A percentile compares a stretch with the other conserved stretches of the same genome.
Evolutionary conservation across 2,888 invertebrate species (phyloP).

Genomic region (Ferdinandea cuprea): DNA sequence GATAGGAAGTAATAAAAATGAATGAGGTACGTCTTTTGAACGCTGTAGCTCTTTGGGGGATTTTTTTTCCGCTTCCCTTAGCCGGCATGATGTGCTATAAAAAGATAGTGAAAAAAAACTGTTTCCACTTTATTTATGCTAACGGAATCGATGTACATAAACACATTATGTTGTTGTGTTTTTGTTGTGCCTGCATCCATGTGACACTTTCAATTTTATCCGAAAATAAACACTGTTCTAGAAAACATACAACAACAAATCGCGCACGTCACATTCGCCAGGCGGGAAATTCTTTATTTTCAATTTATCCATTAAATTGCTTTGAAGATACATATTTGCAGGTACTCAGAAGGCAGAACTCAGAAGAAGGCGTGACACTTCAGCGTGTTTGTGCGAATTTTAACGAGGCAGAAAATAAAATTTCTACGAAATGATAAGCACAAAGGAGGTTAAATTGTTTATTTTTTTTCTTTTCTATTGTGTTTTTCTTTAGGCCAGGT

Average conservation of each 20-base stretch:
- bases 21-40: background rate
- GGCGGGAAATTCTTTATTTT: background rate
- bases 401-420: background rate
- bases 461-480: background rate
- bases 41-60: background rate
- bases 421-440: background rate
- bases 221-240: background rate
- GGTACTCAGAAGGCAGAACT: background rate
- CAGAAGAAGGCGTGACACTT: background rate
- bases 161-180: no score
- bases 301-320: slow-evolving; percentile 6
- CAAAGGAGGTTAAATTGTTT: background rate
- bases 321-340: background rate
- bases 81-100: no score
- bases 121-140: background rate
- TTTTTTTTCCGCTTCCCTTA: background rate
- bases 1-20: background rate
- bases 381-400: background rate
- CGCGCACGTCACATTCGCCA: background rate
- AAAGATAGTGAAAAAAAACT: no score
- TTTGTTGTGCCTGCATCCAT: background rate
- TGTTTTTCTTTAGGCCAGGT: background rate
- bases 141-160: background rate
- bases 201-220: background rate
- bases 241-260: background rate